These are phyloP conservation scores for Mylabris phalerata DNA, from an alignment of 1,140 invertebrate species.

Conservation along the genomic window DNA sequence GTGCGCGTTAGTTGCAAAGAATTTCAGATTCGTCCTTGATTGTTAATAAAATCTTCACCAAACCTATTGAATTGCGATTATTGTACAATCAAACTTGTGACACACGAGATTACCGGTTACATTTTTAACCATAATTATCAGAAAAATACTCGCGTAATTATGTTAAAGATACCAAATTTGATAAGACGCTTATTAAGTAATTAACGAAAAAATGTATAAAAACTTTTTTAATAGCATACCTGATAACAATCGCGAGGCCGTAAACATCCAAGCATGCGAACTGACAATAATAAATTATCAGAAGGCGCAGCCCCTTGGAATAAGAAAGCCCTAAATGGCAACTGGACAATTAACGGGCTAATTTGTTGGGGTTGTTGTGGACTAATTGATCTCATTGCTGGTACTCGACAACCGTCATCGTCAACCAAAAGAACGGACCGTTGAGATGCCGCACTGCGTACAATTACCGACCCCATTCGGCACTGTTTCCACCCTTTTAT, in stretches of 20 bases:
- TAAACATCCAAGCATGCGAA: constrained; percentile 54
- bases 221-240: constrained; percentile 16
- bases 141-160: no score
- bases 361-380: constrained; percentile 46
- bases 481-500: constrained; percentile 54
- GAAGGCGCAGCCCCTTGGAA: constrained; percentile 60
- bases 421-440: constrained; percentile 48
- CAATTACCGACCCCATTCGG: constrained; percentile 52
- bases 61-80: no score
- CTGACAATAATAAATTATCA: constrained; percentile 55
- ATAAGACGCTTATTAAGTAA: no score
- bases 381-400: constrained; percentile 48
- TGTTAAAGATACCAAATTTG: no score
- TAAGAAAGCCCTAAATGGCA: constrained; percentile 58
- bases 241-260: constrained; percentile 50
- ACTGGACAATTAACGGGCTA: constrained; percentile 44
- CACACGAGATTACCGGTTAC: no score
- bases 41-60: no score
- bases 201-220: background rate
- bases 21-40: no score
- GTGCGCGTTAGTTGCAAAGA: no score
- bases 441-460: constrained; percentile 42
- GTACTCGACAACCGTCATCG: constrained; percentile 53
- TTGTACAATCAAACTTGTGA: no score
- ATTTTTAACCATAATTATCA: no score